Conservation (phyloP, 1,140 invertebrate genomes). For the Drosophila malerkotliana region DNA sequence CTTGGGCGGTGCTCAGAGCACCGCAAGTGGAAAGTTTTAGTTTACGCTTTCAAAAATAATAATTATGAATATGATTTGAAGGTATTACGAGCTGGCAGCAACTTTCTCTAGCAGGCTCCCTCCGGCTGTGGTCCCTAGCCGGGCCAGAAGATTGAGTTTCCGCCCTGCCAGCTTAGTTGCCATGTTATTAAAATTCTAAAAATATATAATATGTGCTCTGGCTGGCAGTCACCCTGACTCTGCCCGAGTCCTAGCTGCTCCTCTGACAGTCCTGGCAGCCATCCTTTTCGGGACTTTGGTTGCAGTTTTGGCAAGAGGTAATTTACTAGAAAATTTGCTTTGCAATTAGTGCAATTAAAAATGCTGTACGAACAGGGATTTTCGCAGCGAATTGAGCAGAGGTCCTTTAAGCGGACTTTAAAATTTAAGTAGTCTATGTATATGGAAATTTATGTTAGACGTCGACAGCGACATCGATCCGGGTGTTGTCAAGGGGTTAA, state of each 20-base stretch:
- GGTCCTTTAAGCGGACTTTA: conserved; percentile 7
- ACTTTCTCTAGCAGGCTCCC: conserved; percentile 9
- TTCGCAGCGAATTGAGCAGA: not conserved
- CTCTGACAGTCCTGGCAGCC: conserved; percentile 11
- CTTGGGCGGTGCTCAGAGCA: not conserved
- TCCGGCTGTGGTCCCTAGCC: not conserved
- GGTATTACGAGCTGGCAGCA: conserved; percentile 27
- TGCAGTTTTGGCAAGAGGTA: conserved; percentile 69
- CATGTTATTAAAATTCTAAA: conserved; percentile 76
- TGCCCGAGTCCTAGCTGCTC: not conserved
- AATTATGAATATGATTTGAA: conserved; percentile 74
- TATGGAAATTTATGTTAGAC: conserved; percentile 8
- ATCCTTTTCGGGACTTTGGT: conserved; percentile 28
- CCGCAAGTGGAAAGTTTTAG: conserved; percentile 55
- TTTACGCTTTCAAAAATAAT: conserved; percentile 70
- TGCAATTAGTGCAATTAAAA: conserved; percentile 81
- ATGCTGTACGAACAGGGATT: conserved; percentile 41
- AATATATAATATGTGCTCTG: conserved; percentile 65
- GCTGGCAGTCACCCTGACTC: conserved; percentile 1
- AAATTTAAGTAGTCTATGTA: conserved; percentile 13
- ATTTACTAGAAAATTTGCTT: conserved; percentile 81
- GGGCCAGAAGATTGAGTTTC: conserved; percentile 24
- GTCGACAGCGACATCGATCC: conserved; percentile 45
- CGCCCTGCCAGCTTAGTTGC: conserved; percentile 33
- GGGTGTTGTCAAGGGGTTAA: conserved; percentile 46